A percentile compares a stretch with the other conserved stretches of the same genome.
Evolutionary conservation across 2,888 invertebrate species (phyloP).

Genomic region (Diaprepes abbreviatus): DNA sequence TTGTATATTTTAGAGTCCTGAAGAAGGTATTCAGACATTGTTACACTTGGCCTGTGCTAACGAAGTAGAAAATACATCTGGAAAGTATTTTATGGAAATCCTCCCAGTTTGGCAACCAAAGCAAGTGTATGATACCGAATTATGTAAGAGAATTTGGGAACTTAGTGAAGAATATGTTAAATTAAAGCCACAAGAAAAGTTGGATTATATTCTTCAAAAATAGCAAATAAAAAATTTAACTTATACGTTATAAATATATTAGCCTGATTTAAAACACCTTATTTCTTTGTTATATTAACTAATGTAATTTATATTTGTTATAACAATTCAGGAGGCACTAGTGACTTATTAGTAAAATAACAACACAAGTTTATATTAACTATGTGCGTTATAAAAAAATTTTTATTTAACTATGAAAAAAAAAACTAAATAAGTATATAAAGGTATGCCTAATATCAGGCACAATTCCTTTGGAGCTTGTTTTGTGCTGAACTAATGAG

Average conservation of each 20-base stretch:
- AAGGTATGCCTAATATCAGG: too few relatives aligned
- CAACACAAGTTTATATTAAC: too few relatives aligned
- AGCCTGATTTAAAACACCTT: too few relatives aligned
- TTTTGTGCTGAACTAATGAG: too few relatives aligned
- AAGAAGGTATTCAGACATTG: conserved; percentile 40
- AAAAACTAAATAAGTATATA: too few relatives aligned
- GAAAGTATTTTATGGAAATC: conserved; percentile 53
- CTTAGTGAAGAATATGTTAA: conserved; percentile 48
- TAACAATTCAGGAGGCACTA: too few relatives aligned
- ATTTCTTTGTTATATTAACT: too few relatives aligned
- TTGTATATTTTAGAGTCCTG: conserved; percentile 23
- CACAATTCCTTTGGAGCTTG: too few relatives aligned
- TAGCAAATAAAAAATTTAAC: background rate
- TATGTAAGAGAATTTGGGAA: conserved; percentile 50
- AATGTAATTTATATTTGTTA: too few relatives aligned
- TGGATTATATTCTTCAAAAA: conserved; percentile 7
- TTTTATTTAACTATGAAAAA: too few relatives aligned
- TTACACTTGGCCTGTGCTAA: conserved; percentile 50
- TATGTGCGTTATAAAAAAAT: too few relatives aligned
- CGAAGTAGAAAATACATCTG: conserved; percentile 44
- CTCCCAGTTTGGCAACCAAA: conserved; percentile 47
- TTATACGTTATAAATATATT: too few relatives aligned
- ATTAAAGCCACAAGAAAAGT: conserved; percentile 16
- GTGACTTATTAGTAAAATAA: background rate
- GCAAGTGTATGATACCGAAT: conserved; percentile 42